phyloP scores from a whole-genome alignment of 2,888 invertebrate genomes.

The Ptilodon capucinus region DNA sequence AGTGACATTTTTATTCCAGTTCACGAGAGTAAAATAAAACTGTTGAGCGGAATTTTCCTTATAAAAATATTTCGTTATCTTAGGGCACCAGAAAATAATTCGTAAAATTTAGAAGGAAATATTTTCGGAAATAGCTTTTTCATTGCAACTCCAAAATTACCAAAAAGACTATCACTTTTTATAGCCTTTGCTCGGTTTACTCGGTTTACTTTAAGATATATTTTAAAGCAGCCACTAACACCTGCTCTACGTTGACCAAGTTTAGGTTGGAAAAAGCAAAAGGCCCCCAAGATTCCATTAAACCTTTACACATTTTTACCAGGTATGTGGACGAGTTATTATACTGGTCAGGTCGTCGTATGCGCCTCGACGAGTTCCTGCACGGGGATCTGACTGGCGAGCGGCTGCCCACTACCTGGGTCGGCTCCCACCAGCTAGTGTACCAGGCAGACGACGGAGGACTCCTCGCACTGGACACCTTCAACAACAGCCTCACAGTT shows the following conservation, averaged over 20 bases:
- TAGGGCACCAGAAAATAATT: background rate
- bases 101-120: background rate
- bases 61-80: background rate
- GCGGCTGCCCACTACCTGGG: constrained; percentile 91
- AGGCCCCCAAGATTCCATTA: too few species aligned
- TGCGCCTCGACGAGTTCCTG: constrained; percentile 92
- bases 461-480: constrained; percentile 89
- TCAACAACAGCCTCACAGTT: constrained; percentile 89
- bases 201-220: too few species aligned
- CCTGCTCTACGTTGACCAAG: too few species aligned
- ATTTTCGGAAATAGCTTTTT: too few species aligned
- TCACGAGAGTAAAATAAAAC: too few species aligned
- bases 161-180: too few species aligned
- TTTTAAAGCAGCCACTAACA: too few species aligned
- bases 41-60: too few species aligned
- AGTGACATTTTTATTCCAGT: constrained; percentile 46
- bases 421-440: constrained; percentile 91
- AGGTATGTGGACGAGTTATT: constrained; percentile 94
- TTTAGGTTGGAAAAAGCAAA: too few species aligned
- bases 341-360: constrained; percentile 93
- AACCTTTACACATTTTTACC: too few species aligned
- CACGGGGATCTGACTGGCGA: constrained; percentile 89
- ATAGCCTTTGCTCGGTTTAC: too few species aligned
- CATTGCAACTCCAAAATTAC: too few species aligned
- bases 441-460: constrained; percentile 94